Evolutionary conservation across 2,113 vertebrate genomes (phyloP).

Genomic region (Tupaia tana): DNA sequence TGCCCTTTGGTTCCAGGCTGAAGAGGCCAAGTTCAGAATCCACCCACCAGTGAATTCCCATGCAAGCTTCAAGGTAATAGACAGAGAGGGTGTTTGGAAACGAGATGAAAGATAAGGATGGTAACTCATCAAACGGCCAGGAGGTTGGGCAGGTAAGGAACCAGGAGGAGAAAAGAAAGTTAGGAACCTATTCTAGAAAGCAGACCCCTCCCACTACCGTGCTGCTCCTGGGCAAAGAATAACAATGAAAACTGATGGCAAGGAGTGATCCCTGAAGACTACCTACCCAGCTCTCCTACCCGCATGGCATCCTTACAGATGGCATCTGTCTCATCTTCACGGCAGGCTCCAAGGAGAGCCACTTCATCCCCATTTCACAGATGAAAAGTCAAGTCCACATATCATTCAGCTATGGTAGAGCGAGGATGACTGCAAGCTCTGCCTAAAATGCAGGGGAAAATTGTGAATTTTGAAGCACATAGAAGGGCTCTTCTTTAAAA

Average conservation of each 20-base stretch:
- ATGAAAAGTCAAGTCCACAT: background rate
- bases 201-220: accelerated
- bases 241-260: accelerated
- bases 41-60: background rate
- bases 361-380: background rate
- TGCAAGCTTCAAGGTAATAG: background rate
- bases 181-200: too few species aligned
- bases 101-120: background rate
- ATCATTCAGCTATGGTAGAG: background rate
- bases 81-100: background rate
- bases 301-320: accelerated
- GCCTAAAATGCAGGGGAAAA: background rate
- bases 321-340: too few species aligned
- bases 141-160: background rate
- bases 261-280: accelerated
- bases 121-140: background rate
- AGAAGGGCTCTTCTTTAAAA: background rate
- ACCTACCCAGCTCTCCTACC: background rate
- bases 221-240: background rate
- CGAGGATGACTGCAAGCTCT: background rate
- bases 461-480: background rate
- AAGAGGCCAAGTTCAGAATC: background rate
- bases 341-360: background rate
- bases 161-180: background rate
- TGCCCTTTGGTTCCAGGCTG: background rate